Percentiles rank a stretch among this genome's conserved stretches.
Evolutionary conservation across 1,140 invertebrate species (phyloP).

Genomic region (Zaprionus tsacasi): DNA sequence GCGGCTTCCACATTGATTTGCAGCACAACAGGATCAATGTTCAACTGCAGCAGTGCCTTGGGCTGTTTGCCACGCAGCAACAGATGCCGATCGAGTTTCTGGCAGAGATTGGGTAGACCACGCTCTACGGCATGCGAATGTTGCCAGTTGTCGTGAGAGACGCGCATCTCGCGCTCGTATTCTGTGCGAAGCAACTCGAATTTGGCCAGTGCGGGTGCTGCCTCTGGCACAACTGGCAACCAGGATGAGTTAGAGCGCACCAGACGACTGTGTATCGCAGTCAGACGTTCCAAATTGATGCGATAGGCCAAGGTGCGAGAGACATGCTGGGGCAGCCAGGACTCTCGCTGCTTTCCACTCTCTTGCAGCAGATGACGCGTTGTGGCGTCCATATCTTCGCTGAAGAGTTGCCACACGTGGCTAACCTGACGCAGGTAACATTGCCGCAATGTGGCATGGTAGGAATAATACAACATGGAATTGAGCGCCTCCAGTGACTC

Average conservation of each 20-base stretch:
- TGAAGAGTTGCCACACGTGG: slow-evolving; percentile 89
- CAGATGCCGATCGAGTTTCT: slow-evolving; percentile 88
- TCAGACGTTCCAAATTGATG: slow-evolving; percentile 69
- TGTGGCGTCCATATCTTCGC: slow-evolving; percentile 89
- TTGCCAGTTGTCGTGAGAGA: slow-evolving; percentile 87
- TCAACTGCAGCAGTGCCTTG: slow-evolving; percentile 90
- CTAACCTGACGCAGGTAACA: slow-evolving; percentile 88
- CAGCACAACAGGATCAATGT: slow-evolving; percentile 87
- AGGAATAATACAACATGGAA: slow-evolving; percentile 89
- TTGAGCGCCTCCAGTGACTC: slow-evolving; percentile 89
- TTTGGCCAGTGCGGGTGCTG: slow-evolving; percentile 48
- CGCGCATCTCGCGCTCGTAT: slow-evolving; percentile 56
- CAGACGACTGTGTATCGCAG: slow-evolving; percentile 60
- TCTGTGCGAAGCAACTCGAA: slow-evolving; percentile 63
- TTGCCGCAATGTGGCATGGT: slow-evolving; percentile 87
- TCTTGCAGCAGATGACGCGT: slow-evolving; percentile 88
- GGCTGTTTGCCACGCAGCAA: slow-evolving; percentile 88
- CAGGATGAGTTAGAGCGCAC: slow-evolving; percentile 51
- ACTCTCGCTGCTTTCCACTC: slow-evolving; percentile 87
- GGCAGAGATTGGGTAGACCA: slow-evolving; percentile 82
- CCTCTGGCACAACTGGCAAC: slow-evolving; percentile 67
- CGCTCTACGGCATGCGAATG: slow-evolving; percentile 83
- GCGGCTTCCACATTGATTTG: slow-evolving; percentile 73
- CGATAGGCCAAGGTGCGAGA: slow-evolving; percentile 84
- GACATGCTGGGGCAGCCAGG: slow-evolving; percentile 88